phyloP scores from a whole-genome alignment of 1,140 invertebrate genomes.

The Lerema accius region DNA sequence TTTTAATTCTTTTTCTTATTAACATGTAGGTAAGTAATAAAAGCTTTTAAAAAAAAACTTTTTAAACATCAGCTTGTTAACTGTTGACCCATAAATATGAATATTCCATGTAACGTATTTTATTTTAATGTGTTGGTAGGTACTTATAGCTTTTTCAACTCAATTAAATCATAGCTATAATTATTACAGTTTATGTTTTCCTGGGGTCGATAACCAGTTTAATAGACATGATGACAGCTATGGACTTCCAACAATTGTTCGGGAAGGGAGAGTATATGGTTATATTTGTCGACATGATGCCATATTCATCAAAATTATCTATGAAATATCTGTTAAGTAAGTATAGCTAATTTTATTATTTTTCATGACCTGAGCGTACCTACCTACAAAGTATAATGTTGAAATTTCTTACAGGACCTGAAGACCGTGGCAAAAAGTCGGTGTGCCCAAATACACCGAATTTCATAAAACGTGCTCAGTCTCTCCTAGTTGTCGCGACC shows the following conservation, averaged over 20 bases:
- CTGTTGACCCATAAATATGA: too few relatives aligned
- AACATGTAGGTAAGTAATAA: too few relatives aligned
- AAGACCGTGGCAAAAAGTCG: constrained; percentile 64
- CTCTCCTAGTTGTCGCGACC: constrained; percentile 92
- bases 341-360: constrained; percentile 64
- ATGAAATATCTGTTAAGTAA: constrained; percentile 95
- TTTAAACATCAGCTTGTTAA: too few relatives aligned
- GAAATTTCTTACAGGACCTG: constrained; percentile 45
- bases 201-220: constrained; percentile 91
- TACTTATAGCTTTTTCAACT: too few relatives aligned
- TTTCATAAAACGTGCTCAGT: constrained; percentile 88
- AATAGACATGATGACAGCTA: constrained; percentile 94
- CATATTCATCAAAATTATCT: constrained; percentile 89
- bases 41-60: too few relatives aligned
- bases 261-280: constrained; percentile 95
- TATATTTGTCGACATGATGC: constrained; percentile 96
- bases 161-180: too few relatives aligned
- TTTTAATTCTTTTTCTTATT: too few relatives aligned
- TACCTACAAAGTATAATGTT: too few relatives aligned
- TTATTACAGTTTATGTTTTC: constrained; percentile 94
- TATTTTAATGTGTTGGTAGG: too few relatives aligned
- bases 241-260: constrained; percentile 94
- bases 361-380: too few relatives aligned
- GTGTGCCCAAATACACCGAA: constrained; percentile 85
- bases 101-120: too few relatives aligned